Base-by-base conservation (phyloP, 37 sponge, comb jelly and placozoan species). In the Haliclona indistincta region DNA sequence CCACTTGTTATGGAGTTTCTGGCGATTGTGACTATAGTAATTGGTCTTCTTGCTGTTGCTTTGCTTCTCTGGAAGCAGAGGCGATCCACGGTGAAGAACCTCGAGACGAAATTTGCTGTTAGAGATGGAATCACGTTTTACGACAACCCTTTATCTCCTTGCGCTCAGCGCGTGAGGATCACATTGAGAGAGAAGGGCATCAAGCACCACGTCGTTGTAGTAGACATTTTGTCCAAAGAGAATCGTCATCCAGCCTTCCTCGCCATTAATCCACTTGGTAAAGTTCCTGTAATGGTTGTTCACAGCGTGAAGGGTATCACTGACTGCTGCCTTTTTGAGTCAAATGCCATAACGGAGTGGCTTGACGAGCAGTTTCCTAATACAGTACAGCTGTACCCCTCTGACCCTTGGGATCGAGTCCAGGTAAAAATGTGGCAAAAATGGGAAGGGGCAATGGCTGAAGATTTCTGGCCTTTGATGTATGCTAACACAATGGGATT, bases 401-500 rank as follows among this genome's bases (percentile, higher is more conserved):
- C 34, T 10, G 64, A 63, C 35, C 64, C 64, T 2, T 63, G 64
- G 64, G 64, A 63, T 4, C 64, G 64, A 2, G 64, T 37, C 2
- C 64, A 63, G 64, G 64, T 63, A 20, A 63, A 63, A 10, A 10
- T 63, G 64, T 63, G 64, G 64, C 64, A 63, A 37, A 22, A 37
- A 4, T 63, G 64, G 64, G 64, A 63, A 37, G 64, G 64, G 64
- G 64, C 64, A 63, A 63, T 63, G 64, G 64, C 64, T 20, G 64
- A 63, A 37, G 64, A 63, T 7, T 63, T 63, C 29, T 63, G 64
- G 64, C 64, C 64, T 20, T 3, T 63, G 3, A 63, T 63, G 64
- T 63, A 63, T 7, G 30, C 64, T 2, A 63, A 63, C 35, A 2
- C 29, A 3, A 7, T 4, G 17, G 64, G 64, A 28, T 26, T 26